Evolutionary conservation across 2,888 invertebrate genomes (phyloP).

Genomic region (Geotrupes spiniger): DNA sequence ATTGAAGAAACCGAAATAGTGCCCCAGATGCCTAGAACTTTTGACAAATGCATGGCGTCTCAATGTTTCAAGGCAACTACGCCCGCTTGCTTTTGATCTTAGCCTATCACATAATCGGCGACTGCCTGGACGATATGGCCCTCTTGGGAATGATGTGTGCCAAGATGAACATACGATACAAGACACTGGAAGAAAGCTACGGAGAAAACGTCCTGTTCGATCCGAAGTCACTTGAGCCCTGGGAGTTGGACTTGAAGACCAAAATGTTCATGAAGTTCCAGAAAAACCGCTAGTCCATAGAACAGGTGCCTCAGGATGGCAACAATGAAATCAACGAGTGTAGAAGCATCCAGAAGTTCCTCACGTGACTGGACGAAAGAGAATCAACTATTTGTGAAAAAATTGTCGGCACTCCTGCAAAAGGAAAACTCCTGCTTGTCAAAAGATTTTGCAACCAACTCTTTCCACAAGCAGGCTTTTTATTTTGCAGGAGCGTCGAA

Average conservation of each 20-base stretch:
- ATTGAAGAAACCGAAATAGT: too few species aligned
- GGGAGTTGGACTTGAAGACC: conserved; percentile 20
- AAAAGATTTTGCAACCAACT: too few species aligned
- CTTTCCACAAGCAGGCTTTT: conserved; percentile 27
- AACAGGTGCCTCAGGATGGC: conserved; percentile 23
- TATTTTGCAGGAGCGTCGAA: too few species aligned
- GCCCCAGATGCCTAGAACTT: too few species aligned
- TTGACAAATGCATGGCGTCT: too few species aligned
- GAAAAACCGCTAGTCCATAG: conserved; percentile 27
- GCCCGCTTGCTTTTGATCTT: not conserved
- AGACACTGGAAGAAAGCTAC: conserved; percentile 21
- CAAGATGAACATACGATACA: conserved; percentile 21
- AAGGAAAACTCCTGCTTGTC: conserved; percentile 10
- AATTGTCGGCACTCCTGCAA: conserved; percentile 8
- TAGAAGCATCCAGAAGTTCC: conserved; percentile 15
- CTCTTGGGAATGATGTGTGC: conserved; percentile 32
- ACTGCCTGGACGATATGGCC: conserved; percentile 33
- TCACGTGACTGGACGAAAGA: conserved; percentile 24
- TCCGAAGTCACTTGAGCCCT: conserved; percentile 25
- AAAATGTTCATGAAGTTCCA: conserved; percentile 29
- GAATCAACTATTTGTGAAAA: conserved; percentile 10
- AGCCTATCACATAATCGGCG: conserved; percentile 9
- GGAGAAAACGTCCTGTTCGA: conserved; percentile 21
- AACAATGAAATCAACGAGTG: conserved; percentile 11
- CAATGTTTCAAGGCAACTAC: too few species aligned